Base-by-base conservation (phyloP, 2,888 invertebrate species). In the Exephanes ischioxanthus region DNA sequence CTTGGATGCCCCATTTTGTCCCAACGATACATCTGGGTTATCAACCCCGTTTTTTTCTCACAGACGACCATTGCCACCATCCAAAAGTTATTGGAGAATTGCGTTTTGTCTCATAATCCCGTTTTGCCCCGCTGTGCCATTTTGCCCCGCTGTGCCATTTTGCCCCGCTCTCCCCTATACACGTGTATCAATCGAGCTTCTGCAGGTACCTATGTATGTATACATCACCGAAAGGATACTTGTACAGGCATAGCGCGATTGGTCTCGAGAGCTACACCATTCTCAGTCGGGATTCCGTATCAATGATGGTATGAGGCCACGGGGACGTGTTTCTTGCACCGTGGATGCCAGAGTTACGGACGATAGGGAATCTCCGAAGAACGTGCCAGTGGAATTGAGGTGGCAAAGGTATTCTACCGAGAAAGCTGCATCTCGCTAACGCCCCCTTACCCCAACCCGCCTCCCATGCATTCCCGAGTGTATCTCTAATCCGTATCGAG, bases 251-350 rank as follows among this genome's bases (percentile, higher is more conserved):
- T 19, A 63, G 80, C 51, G 33, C 37, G 45, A 63, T 70, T 19
- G 45, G 53, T 63, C 30, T 48, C 45, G 66, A 16, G 63, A 63
- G 71, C 61, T 68, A 75, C 51, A 22, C 51, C 53, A 63, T 45
- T 71, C 66, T 79, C 70, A 66, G 66, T 79, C 76, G 71, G 80
- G 72, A 85, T 85, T 85, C 83, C 85, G 83, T 85, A 83, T 83
- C 85, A 85, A 85, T 85, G 80, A 85, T 45, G 85, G 85, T 85
- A 85, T 83, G 85, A 53, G 80, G 67, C 85, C 67, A 80, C 30
- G 41, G 85, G 79, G 79, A 83, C 80, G 85, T 83, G 85, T 82
- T 80, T 80, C 82, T 85, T 80, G 85, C 58, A 53, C 41, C 77
- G 30, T 30, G 80, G 82, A 85, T 85, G 72, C 85, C 85, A 72